Base-by-base conservation (phyloP, 2,888 invertebrate genomes). In the Drosophila cyrtoloma region DNA sequence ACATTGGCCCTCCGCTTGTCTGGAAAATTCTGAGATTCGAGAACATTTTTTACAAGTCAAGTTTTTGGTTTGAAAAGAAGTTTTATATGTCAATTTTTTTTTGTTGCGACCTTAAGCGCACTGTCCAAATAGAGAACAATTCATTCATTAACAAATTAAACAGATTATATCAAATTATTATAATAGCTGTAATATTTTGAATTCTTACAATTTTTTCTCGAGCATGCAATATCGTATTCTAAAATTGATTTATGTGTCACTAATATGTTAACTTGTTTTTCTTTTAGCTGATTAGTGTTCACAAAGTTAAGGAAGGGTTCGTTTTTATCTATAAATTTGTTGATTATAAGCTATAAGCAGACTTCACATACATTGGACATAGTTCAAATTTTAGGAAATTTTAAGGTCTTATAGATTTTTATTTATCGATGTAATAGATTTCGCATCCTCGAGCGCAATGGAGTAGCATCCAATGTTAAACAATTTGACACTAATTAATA, bases 21-120 rank as follows among this genome's bases (percentile, higher is more conserved):
- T 62, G 37, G n/a, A 57, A 53, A 52, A 68, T 63, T 71, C 71
- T 44, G 62, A 66, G 37, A 32, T 37, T 47, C 39, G 30, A 50
- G 47, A 47, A 28, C 35, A 44, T 35, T 51, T 33, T 42, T 51
- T 30, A 22, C 10, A n/a, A n/a, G 47, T 26, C 26, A 16, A 9
- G 9, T 26, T 47, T 44, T 16, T 47, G 16, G 26, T 26, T 33
- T 33, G 33, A 33, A 44, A 44, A 22, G 0, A 44, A 22, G 12
- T 44, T 22, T 22, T 22, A 47, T 61, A 37, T 14, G 6, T 35
- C 33, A 69, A 57, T 58, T 62, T 30, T 51, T 62, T 51, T 28
- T 30, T 16, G 39, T 52, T 30, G 33, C n/a, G 32, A 53, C 44
- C 57, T 35, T 16, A 57, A 30, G 39, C 47, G 33, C 14, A 14